Evolutionary conservation across 2,797 vertebrate species (phyloP).

Genomic region (Hafferia zeledoni): DNA sequence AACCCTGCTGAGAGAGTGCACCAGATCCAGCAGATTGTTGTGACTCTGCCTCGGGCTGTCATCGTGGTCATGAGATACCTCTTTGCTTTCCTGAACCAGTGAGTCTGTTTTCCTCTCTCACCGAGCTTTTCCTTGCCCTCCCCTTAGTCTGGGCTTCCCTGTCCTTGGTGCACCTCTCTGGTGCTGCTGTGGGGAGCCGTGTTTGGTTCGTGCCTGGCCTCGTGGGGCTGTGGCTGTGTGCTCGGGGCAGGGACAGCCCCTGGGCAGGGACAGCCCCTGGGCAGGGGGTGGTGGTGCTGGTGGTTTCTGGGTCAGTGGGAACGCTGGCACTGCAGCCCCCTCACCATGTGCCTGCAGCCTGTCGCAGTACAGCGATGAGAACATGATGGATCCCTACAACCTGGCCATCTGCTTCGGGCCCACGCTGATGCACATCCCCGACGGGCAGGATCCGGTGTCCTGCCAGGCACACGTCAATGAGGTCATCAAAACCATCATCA

Average conservation of each 20-base stretch:
- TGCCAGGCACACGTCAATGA: constrained; percentile 99
- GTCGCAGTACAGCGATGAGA: constrained; percentile 98
- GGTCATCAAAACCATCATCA: constrained; percentile 97
- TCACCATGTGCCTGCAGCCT: constrained; percentile 80
- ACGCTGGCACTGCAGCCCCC: background rate
- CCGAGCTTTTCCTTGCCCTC: background rate
- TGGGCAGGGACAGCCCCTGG: background rate
- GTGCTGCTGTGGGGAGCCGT: background rate
- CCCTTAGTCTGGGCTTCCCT: background rate
- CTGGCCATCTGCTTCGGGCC: constrained; percentile 98
- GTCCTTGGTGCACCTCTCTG: background rate
- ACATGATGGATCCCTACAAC: constrained; percentile 99
- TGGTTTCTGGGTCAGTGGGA: fast-evolving
- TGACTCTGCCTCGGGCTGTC: constrained; percentile 89
- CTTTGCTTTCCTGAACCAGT: constrained; percentile 98
- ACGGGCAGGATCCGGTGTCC: constrained; percentile 94
- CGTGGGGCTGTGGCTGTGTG: fast-evolving
- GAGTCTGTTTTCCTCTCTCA: constrained; percentile 68
- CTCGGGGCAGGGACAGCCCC: background rate
- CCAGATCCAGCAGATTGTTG: constrained; percentile 91
- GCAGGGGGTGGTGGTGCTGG: background rate
- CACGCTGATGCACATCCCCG: constrained; percentile 97
- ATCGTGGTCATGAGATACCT: constrained; percentile 98
- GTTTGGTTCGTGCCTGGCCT: background rate
- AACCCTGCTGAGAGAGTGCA: constrained; percentile 89